A percentile compares a stretch with the other conserved stretches of the same genome.
phyloP scores from a whole-genome alignment of 2,113 vertebrate species.

The Psephotus haematonotus region DNA sequence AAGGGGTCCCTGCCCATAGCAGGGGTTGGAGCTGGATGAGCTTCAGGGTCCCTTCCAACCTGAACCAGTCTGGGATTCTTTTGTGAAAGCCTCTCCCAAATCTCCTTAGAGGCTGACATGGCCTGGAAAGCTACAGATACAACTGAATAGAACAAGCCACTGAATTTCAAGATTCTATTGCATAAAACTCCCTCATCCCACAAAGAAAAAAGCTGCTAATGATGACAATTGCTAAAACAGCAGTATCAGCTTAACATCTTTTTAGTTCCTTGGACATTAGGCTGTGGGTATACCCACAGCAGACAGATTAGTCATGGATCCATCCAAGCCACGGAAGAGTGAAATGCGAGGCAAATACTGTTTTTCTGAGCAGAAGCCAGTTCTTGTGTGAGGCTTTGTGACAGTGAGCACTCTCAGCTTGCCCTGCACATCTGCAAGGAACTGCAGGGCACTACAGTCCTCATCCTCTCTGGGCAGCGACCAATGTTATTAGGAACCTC shows the following conservation, averaged over 20 bases:
- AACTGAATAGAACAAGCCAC: background rate
- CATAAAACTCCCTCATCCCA: background rate
- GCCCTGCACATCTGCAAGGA: background rate
- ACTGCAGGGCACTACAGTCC: background rate
- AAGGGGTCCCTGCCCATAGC: background rate
- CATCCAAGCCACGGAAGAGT: background rate
- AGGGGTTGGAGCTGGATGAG: background rate
- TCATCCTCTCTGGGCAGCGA: fast-evolving
- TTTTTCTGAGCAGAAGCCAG: background rate
- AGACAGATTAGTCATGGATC: background rate
- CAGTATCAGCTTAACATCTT: background rate
- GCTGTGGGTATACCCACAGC: background rate
- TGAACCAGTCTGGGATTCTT: background rate
- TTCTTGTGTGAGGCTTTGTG: background rate
- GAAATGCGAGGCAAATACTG: background rate
- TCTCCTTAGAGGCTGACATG: background rate
- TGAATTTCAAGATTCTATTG: background rate
- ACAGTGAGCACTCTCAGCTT: background rate
- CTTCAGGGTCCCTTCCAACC: background rate
- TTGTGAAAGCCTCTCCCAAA: background rate
- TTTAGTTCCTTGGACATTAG: background rate
- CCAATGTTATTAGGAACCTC: background rate
- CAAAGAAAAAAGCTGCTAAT: background rate
- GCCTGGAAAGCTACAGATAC: background rate
- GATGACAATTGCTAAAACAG: background rate